phyloP scores from a whole-genome alignment of 2,113 vertebrate genomes.

The Synodontis membranacea region DNA sequence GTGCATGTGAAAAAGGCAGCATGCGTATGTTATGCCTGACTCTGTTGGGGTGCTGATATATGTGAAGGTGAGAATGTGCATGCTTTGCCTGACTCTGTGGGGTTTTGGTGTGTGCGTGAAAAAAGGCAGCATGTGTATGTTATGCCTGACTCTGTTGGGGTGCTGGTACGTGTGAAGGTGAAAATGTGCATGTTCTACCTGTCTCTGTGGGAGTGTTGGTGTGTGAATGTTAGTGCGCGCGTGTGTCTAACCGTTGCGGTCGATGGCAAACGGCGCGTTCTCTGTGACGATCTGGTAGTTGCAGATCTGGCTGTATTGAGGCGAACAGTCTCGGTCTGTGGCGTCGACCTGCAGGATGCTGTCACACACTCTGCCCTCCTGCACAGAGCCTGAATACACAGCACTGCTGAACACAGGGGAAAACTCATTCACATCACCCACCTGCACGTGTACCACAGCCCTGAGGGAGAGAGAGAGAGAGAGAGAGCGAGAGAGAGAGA shows the following conservation, averaged over 20 bases:
- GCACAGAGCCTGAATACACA: conserved; percentile 82
- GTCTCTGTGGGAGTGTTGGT: neutral
- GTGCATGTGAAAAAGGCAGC: neutral
- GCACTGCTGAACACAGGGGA: conserved; percentile 88
- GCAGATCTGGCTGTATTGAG: conserved; percentile 97
- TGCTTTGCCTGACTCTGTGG: neutral
- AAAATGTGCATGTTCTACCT: neutral
- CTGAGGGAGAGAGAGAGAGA: conserved; percentile 63
- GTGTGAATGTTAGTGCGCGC: conserved; percentile 16
- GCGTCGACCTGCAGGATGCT: conserved; percentile 96
- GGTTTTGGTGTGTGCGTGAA: neutral
- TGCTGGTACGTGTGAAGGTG: conserved; percentile 1
- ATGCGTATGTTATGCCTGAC: neutral
- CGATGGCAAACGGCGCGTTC: conserved; percentile 91
- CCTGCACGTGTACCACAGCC: conserved; percentile 95
- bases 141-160: neutral
- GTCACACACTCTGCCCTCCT: conserved; percentile 93
- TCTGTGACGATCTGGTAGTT: conserved; percentile 90
- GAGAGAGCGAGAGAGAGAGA: neutral
- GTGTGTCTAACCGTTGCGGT: conserved; percentile 87
- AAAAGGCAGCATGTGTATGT: neutral
- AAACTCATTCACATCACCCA: conserved; percentile 96
- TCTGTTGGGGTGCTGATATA: neutral
- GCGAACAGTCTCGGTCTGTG: conserved; percentile 91
- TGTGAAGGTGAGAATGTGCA: neutral